Percentiles rank a stretch among this genome's conserved stretches.
phyloP scores from a whole-genome alignment of 1,140 invertebrate species.

The Aphelenchoides fujianensis region DNA sequence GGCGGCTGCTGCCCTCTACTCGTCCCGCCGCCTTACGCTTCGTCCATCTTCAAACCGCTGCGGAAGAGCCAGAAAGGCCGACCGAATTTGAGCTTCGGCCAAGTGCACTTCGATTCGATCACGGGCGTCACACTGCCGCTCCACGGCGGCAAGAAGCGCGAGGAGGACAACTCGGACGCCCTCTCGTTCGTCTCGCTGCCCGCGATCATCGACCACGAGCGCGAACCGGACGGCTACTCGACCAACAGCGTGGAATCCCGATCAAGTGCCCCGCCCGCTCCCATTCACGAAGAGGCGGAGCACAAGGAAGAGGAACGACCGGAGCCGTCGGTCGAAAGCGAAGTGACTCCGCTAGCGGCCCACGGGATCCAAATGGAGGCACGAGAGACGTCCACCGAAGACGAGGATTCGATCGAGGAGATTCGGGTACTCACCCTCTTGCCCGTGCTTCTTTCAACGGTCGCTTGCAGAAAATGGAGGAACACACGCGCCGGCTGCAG shows the following conservation, averaged over 20 bases:
- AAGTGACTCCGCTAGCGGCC: background rate
- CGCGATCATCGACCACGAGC: background rate
- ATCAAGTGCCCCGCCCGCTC: background rate
- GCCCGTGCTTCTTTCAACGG: too few species aligned
- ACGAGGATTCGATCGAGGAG: background rate
- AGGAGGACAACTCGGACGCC: background rate
- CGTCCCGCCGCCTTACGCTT: background rate
- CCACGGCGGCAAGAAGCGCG: background rate
- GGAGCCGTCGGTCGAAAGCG: background rate
- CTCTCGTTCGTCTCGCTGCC: background rate
- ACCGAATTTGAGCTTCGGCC: background rate
- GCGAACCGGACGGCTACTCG: background rate
- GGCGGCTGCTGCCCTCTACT: too few species aligned
- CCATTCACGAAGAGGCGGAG: too few species aligned
- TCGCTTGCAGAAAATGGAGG: conserved; percentile 15
- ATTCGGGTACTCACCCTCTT: conserved; percentile 14
- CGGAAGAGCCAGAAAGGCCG: background rate
- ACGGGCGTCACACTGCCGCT: conserved; percentile 2
- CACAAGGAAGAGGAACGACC: background rate
- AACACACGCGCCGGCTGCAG: background rate
- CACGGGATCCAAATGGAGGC: background rate
- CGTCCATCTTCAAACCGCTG: background rate
- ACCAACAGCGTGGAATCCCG: background rate
- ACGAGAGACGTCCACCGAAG: background rate
- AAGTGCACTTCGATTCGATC: background rate